Conservation (phyloP, 35 echinoderm and acorn worm species). For the Anneissia japonica region DNA sequence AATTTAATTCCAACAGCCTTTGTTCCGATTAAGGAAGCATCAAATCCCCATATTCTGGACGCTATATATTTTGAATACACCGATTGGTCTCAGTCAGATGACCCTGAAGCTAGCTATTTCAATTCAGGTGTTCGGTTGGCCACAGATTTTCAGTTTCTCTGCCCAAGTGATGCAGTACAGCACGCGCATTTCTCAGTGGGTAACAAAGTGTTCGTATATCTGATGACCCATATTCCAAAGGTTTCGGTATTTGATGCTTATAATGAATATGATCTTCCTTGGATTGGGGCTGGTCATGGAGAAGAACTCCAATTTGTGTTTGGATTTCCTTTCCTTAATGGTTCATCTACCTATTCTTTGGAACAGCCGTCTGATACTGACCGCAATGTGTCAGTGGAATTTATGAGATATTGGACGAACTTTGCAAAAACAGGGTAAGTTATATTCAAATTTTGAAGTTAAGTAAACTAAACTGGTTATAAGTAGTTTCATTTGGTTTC, state of each 20-base stretch:
- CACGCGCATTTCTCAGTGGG: slow-evolving; percentile 28
- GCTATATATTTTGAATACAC: slow-evolving; percentile 59
- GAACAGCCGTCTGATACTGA: slow-evolving; percentile 2
- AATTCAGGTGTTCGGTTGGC: slow-evolving; percentile 13
- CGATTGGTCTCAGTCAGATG: slow-evolving; percentile 45
- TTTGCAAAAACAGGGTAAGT: slow-evolving; percentile 71
- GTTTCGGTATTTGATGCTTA: neutral
- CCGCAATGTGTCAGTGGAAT: slow-evolving; percentile 20
- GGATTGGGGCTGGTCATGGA: slow-evolving; percentile 37
- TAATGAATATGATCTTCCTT: slow-evolving; percentile 2
- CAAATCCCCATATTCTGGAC: slow-evolving; percentile 9
- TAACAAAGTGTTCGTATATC: slow-evolving; percentile 39
- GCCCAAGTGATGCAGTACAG: slow-evolving; percentile 34
- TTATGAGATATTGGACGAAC: slow-evolving; percentile 66
- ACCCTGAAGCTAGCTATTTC: slow-evolving; percentile 50
- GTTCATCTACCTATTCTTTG: neutral
- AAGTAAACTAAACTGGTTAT: too few species aligned
- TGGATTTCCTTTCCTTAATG: slow-evolving; percentile 35
- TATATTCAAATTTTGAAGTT: too few species aligned
- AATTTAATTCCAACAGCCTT: neutral
- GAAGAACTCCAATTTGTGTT: slow-evolving; percentile 50
- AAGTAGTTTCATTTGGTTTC: too few species aligned
- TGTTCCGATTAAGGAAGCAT: neutral
- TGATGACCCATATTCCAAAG: slow-evolving; percentile 48
- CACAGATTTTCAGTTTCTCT: slow-evolving; percentile 40